Base-by-base conservation (phyloP, 2,888 invertebrate genomes). In the Acronicta alni region DNA sequence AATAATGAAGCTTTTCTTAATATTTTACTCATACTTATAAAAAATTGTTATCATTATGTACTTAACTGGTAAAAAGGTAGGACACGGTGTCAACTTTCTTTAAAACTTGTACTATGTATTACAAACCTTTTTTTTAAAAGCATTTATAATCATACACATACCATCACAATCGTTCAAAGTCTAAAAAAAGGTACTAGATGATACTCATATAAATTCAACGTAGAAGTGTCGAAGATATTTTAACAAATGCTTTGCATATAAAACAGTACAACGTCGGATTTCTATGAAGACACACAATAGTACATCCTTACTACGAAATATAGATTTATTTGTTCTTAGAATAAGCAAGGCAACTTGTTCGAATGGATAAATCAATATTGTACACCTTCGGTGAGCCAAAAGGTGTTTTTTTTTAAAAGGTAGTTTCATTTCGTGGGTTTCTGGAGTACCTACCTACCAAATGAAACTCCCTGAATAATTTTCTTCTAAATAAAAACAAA, bases 161-260 rank as follows among this genome's bases (percentile, higher is more conserved):
- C 43, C 52, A 41, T 48, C 41, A 54, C 41, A 47, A 45, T 57
- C 43, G 43, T 18, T 52, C 23, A n/a, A 30, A 16, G 37, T 18
- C 54, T 57, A 59, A 49, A 61, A 72, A 68, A n/a, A n/a, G n/a
- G n/a, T 67, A 54, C 37, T 37, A n/a, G n/a, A n/a, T n/a, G n/a
- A n/a, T n/a, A 32, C 39, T 23, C 35, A 17, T 53, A 51, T 17
- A 48, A 55, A 70, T 46, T 71, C 43, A 46, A 57, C 44, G 42
- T 41, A 51, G 32, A 49, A 17, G 17, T 63, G 32, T 41, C 56
- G 5, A 55, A 58, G 52, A 44, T 42, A 43, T 35, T 35, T 35
- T 6, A 30, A 32, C 53, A 43, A 60, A 67, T 70, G 61, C 20
- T 39, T 51, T 59, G 65, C 70, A 70, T 73, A 57, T 58, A 57